Conservation (phyloP, 2,113 vertebrate genomes). For the Dryoscopus gambensis region DNA sequence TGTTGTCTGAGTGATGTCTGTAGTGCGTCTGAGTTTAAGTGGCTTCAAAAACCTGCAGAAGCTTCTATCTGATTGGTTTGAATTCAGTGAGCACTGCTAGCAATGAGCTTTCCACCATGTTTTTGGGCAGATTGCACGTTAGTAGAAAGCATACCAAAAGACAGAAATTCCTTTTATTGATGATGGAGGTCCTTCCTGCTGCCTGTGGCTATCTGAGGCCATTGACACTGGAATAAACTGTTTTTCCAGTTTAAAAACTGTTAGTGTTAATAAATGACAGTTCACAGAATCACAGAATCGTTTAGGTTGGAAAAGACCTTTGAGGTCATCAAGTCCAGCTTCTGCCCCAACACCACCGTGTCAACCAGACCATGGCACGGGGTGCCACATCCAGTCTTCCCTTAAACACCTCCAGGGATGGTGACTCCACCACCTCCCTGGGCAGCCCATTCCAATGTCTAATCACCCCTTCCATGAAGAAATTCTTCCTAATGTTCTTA, state of each 20-base stretch:
- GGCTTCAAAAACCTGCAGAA: not conserved
- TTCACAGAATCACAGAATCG: not conserved
- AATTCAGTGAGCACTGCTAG: not conserved
- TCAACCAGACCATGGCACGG: not conserved
- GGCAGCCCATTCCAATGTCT: not conserved
- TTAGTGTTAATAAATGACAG: not conserved
- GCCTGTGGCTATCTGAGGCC: not conserved
- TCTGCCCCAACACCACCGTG: not conserved
- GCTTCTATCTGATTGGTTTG: not conserved
- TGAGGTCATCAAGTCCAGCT: not conserved
- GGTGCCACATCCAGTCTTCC: not conserved
- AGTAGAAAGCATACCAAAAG: not conserved
- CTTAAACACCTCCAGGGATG: not conserved
- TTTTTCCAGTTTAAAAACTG: not conserved
- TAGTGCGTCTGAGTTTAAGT: not conserved
- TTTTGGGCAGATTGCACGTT: fast-evolving
- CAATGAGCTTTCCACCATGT: fast-evolving
- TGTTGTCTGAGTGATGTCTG: not conserved
- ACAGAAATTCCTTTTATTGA: not conserved
- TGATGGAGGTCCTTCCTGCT: not conserved
- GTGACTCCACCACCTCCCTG: not conserved
- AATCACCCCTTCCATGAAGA: not conserved
- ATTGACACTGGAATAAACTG: not conserved
- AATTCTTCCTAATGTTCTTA: not conserved
- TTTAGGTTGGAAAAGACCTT: not conserved